Percentiles rank a stretch among this genome's conserved stretches.
phyloP scores from a whole-genome alignment of 2,797 vertebrate species.

The Parauchenoglanis ngamensis region DNA sequence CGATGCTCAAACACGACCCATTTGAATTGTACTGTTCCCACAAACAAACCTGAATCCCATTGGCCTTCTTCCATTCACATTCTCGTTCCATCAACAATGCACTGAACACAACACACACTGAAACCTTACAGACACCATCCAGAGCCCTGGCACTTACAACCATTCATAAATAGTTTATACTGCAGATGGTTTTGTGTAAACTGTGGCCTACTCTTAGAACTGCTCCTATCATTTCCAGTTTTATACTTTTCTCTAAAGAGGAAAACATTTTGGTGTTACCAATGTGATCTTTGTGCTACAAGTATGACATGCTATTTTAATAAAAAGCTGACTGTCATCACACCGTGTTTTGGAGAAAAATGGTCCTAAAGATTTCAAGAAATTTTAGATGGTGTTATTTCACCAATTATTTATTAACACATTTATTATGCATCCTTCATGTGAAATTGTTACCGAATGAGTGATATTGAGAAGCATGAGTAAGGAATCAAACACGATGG shows the following conservation, averaged over 20 bases:
- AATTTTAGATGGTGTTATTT: neutral
- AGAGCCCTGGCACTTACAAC: neutral
- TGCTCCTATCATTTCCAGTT: neutral
- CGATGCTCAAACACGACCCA: neutral
- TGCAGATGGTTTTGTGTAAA: constrained; percentile 8
- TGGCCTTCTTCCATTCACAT: neutral
- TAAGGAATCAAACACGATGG: neutral
- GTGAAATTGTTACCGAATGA: neutral
- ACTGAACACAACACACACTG: neutral
- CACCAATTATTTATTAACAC: neutral
- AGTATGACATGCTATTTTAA: neutral
- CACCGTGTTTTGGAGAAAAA: neutral
- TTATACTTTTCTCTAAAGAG: neutral
- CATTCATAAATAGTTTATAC: constrained; percentile 36
- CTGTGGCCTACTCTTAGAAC: neutral
- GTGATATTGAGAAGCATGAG: neutral
- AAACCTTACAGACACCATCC: neutral
- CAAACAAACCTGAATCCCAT: neutral
- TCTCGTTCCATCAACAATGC: neutral
- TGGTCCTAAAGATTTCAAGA: neutral
- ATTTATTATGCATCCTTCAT: neutral
- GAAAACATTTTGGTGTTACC: neutral
- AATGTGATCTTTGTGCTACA: neutral
- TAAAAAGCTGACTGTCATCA: neutral
- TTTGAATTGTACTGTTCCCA: neutral